Base-by-base conservation (phyloP, 2,888 invertebrate genomes). In the Aphodius granarius region DNA sequence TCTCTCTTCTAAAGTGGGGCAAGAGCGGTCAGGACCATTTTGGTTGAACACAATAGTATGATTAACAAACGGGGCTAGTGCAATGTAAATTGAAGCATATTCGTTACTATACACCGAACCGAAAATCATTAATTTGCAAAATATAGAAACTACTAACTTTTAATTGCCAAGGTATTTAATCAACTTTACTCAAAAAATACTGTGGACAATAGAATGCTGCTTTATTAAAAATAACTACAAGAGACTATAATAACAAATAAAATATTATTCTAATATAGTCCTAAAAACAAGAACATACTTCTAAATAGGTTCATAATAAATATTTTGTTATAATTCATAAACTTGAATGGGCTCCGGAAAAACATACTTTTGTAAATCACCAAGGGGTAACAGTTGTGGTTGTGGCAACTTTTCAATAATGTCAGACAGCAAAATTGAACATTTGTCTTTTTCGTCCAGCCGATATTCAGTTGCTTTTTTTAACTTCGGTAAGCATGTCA, bases 401-500 rank as follows among this genome's bases (percentile, higher is more conserved):
- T 77, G 75, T 23, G 66, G 73, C 18, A 75, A 71, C 65, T 77
- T 77, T 75, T 75, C 63, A 75, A 73, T 73, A 19, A 77, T 75
- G 73, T 75, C 75, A 43, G 77, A 77, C 75, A 77, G 77, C 75
- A 77, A 73, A 75, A 77, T 70, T 73, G 73, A 77, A 71, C 73
- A 73, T 73, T 77, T 77, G 65, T 77, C 73, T 70, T 73, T 73
- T 74, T 76, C 73, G 68, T 73, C 63, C 63, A 76, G 68, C 66
- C 76, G 66, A 65, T 72, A 74, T 62, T 75, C 64, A 72, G 22
- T 68, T 62, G 68, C 21, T 74, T 76, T 75, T 16, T 62, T 22
- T 17, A 65, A 65, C 72, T 76, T 74, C 16, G 74, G 76, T 71
- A 76, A 76, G 65, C 76, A 71, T 74, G 76, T 76, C 74, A 76